Base-by-base conservation (phyloP, 2,797 vertebrate genomes). In the Hypotaenidia okinawae region DNA sequence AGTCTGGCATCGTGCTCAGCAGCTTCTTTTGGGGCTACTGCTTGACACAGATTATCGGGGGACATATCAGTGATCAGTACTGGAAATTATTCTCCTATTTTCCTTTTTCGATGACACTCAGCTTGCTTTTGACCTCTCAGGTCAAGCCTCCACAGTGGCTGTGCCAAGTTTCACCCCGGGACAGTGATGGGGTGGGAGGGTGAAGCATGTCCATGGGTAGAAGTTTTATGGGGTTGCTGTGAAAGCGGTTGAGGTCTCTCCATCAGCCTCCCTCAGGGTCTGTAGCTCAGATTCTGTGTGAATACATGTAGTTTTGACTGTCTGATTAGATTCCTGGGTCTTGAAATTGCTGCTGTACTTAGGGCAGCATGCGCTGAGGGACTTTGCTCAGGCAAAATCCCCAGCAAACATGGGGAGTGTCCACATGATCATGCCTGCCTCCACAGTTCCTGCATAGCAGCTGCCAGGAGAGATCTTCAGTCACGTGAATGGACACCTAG, bases 1-100 rank as follows among this genome's bases (percentile, higher is more conserved):
- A 99, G 94, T 98, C 99, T 0, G 99, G 99, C 35, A 91, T 99
- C 23, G 98, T 98, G 79, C 98, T 99, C 91, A 99, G 99, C 94
- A 99, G 99, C 98, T 99, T 99, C 98, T 99, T 99, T 98, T 99
- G 99, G 99, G 99, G 99, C 39, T 99, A 99, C 98, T 99, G 99
- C 97, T 97, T 99, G 97, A 99, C 99, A 1, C 99, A 99, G 97
- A 98, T 99, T 21, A 89, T 98, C 4, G 99, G 99, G 9, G 99
- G 99, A 91, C 99, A 99, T 79, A 98, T 99, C 95, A 99, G 99
- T 57, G 99, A 99, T 95, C 93, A 95, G 98, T 98, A 97, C 30
- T 39, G 72, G 47, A 21, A 69, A 27, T 73, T 16, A 9, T 15
- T 62, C 35, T 63, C 28, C 0, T 9, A 2, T 63, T 84, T 87